These are phyloP conservation scores for Triplophysa tibetana DNA, from an alignment of 2,113 vertebrate genomes.

Conservation along the genomic window DNA sequence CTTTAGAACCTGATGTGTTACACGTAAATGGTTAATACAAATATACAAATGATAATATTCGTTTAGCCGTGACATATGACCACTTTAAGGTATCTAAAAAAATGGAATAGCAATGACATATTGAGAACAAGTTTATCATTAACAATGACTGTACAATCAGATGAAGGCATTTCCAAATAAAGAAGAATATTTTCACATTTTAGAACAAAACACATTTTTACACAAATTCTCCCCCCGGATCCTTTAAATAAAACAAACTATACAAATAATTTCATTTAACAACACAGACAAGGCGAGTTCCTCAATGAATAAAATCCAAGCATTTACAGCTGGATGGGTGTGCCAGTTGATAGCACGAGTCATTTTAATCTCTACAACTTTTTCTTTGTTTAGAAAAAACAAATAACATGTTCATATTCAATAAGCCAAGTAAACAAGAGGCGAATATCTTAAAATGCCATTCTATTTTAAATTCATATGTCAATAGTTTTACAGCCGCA, in stretches of 20 bases:
- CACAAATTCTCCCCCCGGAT: conserved; percentile 60
- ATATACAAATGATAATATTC: no score
- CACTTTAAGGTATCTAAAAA: no score
- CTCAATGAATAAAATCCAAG: conserved; percentile 33
- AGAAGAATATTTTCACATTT: conserved; percentile 70
- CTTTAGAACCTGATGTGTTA: no score
- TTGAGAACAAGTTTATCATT: conserved; percentile 64
- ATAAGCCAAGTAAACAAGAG: not conserved
- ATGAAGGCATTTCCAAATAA: conserved; percentile 75
- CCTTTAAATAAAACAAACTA: conserved; percentile 65
- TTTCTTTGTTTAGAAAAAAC: conserved; percentile 1
- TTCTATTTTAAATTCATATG: not conserved
- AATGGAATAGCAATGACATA: conserved; percentile 26
- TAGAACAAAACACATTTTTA: conserved; percentile 65
- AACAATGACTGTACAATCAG: conserved; percentile 65
- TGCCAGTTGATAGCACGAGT: not conserved
- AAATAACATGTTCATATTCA: not conserved
- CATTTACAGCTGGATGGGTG: conserved; percentile 29
- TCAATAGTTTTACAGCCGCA: not conserved
- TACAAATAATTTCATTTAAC: conserved; percentile 47
- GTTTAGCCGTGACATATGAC: no score
- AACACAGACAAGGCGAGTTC: conserved; percentile 1
- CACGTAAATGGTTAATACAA: no score
- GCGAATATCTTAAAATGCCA: not conserved
- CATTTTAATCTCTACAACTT: not conserved